Conservation (phyloP, 2,797 vertebrate genomes). For the Ibycter americanus region DNA sequence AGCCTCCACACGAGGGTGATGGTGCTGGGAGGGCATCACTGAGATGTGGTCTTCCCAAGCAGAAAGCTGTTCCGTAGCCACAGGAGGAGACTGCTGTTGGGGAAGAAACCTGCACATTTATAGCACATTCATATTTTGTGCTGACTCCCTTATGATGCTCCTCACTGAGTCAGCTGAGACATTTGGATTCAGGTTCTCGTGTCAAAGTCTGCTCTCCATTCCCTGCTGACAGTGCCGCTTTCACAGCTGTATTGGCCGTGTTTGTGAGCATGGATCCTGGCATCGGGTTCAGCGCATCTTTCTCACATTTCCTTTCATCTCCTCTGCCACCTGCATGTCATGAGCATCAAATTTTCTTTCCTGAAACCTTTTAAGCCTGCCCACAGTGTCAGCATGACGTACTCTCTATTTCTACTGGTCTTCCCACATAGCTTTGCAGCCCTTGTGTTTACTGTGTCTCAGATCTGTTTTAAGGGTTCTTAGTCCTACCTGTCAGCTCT, state of each 20-base stretch:
- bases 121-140: accelerated
- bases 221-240: accelerated
- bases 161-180: background rate
- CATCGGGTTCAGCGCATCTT: accelerated
- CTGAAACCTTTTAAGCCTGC: background rate
- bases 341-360: background rate
- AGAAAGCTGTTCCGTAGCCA: background rate
- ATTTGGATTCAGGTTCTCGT: background rate
- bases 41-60: background rate
- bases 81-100: background rate
- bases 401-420: background rate
- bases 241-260: accelerated
- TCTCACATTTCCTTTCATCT: background rate
- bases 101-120: accelerated
- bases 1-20: accelerated
- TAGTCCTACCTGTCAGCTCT: background rate
- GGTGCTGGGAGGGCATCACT: background rate
- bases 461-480: background rate
- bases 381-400: accelerated
- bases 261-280: background rate
- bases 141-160: background rate
- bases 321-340: background rate
- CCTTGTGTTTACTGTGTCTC: background rate
- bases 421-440: background rate
- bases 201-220: background rate